Evolutionary conservation across 2,797 vertebrate genomes (phyloP).

Genomic region (Sebastolobus altivelis): DNA sequence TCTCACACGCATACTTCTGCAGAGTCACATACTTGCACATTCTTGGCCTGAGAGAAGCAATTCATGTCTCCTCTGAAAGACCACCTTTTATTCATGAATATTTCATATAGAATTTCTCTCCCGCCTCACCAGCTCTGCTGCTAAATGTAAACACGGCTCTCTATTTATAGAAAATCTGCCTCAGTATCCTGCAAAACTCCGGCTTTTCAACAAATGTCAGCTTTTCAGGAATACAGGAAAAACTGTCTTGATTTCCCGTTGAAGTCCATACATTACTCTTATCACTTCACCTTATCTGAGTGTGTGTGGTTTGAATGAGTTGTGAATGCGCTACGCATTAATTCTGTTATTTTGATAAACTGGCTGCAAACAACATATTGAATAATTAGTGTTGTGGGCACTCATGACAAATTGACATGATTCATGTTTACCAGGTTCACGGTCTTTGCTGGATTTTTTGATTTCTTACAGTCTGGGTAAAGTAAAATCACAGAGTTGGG

Average conservation of each 20-base stretch:
- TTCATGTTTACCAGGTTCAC: neutral
- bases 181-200: conserved; percentile 9
- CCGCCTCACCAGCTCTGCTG: conserved; percentile 23
- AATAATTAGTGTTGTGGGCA: neutral
- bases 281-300: neutral
- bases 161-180: conserved; percentile 68
- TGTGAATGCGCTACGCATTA: conserved; percentile 1
- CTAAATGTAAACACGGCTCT: conserved; percentile 60
- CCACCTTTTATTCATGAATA: conserved; percentile 74
- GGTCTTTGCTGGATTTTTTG: neutral
- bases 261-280: conserved; percentile 10
- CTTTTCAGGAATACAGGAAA: conserved; percentile 55
- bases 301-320: neutral
- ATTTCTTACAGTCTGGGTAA: neutral
- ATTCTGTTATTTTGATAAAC: neutral
- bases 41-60: conserved; percentile 27
- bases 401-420: neutral
- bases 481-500: no score
- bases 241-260: neutral
- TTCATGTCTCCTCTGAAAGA: conserved; percentile 45
- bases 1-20: conserved; percentile 19
- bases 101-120: conserved; percentile 63
- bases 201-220: neutral
- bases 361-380: neutral
- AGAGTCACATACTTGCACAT: conserved; percentile 15